Evolutionary conservation across 2,888 invertebrate genomes (phyloP), one percentile per base, ranked within the genome.

Genomic region (Mythimna vitellina): DNA sequence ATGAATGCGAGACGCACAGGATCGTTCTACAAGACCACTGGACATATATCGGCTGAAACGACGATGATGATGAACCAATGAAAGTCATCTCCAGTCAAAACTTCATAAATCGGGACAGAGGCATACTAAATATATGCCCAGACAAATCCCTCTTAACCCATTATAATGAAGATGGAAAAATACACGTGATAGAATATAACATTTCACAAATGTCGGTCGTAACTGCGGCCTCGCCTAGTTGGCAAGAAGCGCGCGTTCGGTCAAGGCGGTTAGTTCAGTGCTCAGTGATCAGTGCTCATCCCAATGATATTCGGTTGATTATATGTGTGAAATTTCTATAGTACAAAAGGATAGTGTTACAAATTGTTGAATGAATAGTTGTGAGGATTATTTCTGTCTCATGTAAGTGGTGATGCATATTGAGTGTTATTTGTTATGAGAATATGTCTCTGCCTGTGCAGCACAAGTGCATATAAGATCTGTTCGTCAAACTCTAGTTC

Each of bases 211-310:
- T 58, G 78, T 68, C 71, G 70, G 57, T 70, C 76, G 62, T 74
- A 76, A 73, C 62, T 67, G 38, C 76, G 86, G 76, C 86, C 85
- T 86, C 86, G 86, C 65, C 68, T 57, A 78, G 46, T 85, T 85
- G 85, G 85, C 85, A 85, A 73, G 78, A 14, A 22, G 80, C 82
- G 78, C 78, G 25, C 0, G 74, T 78, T 84, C 76, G 85, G 85
- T 85, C 85, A 85, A 85, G 86, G 86, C 73, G 72, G 61, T 12
- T 56, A 49, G 60, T 57, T 71, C 58, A 38, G 38, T 54, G 54
- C 35, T 25, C 51, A 54, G 69, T 51, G 67, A 42, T 49, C 63
- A 58, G 73, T 68, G 38, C 66, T 80, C 82, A 78, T 78, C 79
- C 25, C 51, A 65, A 65, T 78, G 57, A 68, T 78, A 78, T 82